Conservation (phyloP, 2,797 vertebrate species). For the Hyperoplus lanceolatus region DNA sequence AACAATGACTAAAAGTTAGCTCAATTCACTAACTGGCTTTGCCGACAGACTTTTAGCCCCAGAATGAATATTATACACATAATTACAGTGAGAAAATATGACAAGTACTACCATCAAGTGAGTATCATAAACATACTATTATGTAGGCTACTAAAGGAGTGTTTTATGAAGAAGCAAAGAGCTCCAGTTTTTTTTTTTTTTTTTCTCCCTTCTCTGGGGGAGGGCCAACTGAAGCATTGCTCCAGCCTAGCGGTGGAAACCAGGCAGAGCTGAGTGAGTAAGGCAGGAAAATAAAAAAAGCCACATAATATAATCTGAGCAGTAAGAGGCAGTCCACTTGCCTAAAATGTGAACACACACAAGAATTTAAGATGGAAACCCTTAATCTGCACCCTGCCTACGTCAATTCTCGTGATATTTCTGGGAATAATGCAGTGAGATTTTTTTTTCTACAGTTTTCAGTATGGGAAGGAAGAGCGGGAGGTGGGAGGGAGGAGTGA, state of each 20-base stretch:
- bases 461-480: conserved; percentile 6
- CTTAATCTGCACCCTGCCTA: conserved; percentile 70
- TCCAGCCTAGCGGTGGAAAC: conserved; percentile 69
- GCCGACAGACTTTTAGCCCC: neutral
- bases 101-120: conserved; percentile 28
- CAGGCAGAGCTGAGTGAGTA: conserved; percentile 45
- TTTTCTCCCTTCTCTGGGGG: conserved; percentile 48
- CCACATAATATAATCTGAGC: conserved; percentile 78
- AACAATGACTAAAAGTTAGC: neutral
- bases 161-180: conserved; percentile 25
- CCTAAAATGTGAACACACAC: conserved; percentile 54
- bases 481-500: too few species aligned
- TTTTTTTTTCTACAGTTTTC: conserved; percentile 46
- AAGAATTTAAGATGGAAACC: conserved; percentile 80
- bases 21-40: neutral
- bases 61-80: conserved; percentile 23
- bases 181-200: neutral
- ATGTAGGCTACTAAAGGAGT: conserved; percentile 25
- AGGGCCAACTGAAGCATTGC: conserved; percentile 54
- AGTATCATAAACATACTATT: conserved; percentile 52
- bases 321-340: conserved; percentile 57
- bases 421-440: conserved; percentile 61
- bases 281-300: conserved; percentile 69
- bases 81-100: conserved; percentile 42
- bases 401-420: conserved; percentile 77